Percentiles rank a stretch among this genome's conserved stretches.
These are phyloP conservation scores for Agelas oroides DNA, from an alignment of 37 sponge, comb jelly and placozoan genomes.

Conservation along the genomic window DNA sequence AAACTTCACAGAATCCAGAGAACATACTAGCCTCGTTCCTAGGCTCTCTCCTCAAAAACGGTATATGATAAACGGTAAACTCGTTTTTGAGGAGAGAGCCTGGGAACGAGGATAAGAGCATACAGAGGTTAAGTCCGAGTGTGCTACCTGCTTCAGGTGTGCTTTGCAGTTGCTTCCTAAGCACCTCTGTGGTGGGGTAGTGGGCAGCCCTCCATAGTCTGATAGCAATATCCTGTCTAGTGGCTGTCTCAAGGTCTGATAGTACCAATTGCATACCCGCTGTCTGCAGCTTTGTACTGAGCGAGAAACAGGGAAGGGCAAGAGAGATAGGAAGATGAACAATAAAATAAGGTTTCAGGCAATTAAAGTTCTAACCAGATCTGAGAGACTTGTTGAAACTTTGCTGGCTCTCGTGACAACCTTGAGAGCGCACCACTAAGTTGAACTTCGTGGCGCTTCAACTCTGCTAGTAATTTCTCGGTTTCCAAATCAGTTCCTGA, in stretches of 20 bases:
- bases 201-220: conserved; percentile 43
- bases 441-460: conserved; percentile 1
- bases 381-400: conserved; percentile 3
- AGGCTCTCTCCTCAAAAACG: too few species aligned
- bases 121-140: too few species aligned
- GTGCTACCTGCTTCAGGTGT: background rate
- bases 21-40: too few species aligned
- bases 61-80: too few species aligned
- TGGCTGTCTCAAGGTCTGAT: conserved; percentile 4
- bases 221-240: conserved; percentile 7
- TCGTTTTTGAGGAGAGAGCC: too few species aligned
- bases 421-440: background rate
- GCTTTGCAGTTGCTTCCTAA: conserved; percentile 7
- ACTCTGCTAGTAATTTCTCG: background rate
- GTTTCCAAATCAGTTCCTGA: background rate
- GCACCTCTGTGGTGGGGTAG: conserved; percentile 42
- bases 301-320: background rate
- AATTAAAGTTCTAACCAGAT: conserved; percentile 36
- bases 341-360: too few species aligned
- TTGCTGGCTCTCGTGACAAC: conserved; percentile 18
- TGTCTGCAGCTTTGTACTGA: conserved; percentile 17
- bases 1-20: too few species aligned
- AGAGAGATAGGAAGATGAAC: background rate
- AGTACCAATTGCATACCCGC: background rate
- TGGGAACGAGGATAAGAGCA: too few species aligned